phyloP scores from a whole-genome alignment of 2,113 vertebrate species.

The Paraplagusia blochii region DNA sequence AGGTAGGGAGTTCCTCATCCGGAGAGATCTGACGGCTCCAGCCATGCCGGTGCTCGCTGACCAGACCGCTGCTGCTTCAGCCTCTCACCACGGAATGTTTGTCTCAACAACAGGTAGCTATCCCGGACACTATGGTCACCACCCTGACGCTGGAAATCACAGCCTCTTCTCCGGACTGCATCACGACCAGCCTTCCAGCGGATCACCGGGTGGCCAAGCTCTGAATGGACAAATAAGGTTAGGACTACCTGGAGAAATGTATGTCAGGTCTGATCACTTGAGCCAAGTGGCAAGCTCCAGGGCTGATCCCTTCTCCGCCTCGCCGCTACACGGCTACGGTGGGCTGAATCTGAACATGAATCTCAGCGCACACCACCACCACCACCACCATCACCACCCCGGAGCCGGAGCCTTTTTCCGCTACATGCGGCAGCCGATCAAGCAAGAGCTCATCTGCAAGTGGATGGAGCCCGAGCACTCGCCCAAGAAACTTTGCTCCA shows the following conservation, averaged over 20 bases:
- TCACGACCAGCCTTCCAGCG: conserved; percentile 86
- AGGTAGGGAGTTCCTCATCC: conserved; percentile 89
- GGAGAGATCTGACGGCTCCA: conserved; percentile 86
- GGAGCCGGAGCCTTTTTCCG: conserved; percentile 96
- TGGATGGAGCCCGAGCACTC: conserved; percentile 88
- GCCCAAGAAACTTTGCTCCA: conserved; percentile 88
- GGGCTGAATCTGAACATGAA: conserved; percentile 93
- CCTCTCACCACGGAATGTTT: conserved; percentile 96
- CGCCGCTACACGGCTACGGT: conserved; percentile 88
- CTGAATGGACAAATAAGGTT: conserved; percentile 96
- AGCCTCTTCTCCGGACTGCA: conserved; percentile 90
- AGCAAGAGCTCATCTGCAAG: conserved; percentile 98
- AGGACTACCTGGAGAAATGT: conserved; percentile 98
- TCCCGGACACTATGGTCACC: conserved; percentile 95
- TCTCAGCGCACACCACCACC: conserved; percentile 81
- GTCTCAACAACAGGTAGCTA: conserved; percentile 99
- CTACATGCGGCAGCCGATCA: conserved; percentile 98
- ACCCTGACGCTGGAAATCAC: conserved; percentile 87
- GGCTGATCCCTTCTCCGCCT: conserved; percentile 89
- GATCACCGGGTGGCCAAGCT: conserved; percentile 88
- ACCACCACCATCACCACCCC: conserved; percentile 76
- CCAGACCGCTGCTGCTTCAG: conserved; percentile 79
- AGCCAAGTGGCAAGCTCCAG: conserved; percentile 87
- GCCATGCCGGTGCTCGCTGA: conserved; percentile 84
- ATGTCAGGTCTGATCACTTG: conserved; percentile 92